phyloP scores from a whole-genome alignment of 2,797 vertebrate genomes.

The Myotis pilosus region DNA sequence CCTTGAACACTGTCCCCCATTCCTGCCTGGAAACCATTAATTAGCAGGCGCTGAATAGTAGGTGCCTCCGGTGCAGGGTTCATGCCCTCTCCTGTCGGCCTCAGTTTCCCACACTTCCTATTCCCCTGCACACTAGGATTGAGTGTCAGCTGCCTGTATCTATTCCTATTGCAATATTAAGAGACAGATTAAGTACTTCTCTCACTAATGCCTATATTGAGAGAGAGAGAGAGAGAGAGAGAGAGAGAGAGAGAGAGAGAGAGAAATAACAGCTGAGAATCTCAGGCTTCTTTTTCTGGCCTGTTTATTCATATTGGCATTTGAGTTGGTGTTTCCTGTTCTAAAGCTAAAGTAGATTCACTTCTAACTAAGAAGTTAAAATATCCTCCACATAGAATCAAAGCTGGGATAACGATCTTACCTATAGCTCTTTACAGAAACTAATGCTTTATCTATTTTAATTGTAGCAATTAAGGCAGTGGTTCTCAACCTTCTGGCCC shows the following conservation, averaged over 20 bases:
- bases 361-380: constrained; percentile 13
- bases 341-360: background rate
- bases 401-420: background rate
- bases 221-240: too few relatives aligned
- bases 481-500: too few relatives aligned
- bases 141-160: background rate
- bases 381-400: background rate
- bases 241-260: too few relatives aligned
- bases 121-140: background rate
- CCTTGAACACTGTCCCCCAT: background rate
- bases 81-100: too few relatives aligned
- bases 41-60: background rate
- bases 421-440: background rate
- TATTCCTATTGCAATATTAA: background rate
- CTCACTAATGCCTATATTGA: background rate
- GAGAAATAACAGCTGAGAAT: background rate
- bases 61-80: background rate
- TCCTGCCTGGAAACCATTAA: background rate
- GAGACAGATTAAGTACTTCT: background rate
- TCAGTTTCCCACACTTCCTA: background rate
- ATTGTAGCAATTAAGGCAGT: background rate
- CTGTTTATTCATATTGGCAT: background rate
- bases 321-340: background rate
- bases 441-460: background rate
- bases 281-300: background rate